Base-by-base conservation (phyloP, 2,888 invertebrate species). In the Aphodius sticticus region DNA sequence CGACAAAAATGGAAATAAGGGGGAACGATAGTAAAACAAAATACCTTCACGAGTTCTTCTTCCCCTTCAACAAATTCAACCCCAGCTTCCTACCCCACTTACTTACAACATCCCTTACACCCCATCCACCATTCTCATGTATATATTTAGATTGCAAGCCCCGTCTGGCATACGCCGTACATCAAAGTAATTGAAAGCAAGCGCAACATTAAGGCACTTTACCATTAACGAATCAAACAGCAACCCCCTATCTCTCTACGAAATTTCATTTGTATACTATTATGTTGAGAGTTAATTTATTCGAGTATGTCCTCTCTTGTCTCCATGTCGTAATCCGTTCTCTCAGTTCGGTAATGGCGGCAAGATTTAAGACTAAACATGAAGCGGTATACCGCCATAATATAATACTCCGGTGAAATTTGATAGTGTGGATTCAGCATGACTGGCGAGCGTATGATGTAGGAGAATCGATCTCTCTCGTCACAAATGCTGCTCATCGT, bases 131-230 rank as follows among this genome's bases (percentile, higher is more conserved):
- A 53, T 53, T 53, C 53, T 53, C 53, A 53, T 53, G 53, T 53
- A 53, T 53, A 53, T 53, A 53, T 53, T 53, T 53, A 53, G 53
- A 53, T 53, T 53, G 53, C 53, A 53, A 53, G 53, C 2, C 53
- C 53, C 12, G 53, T 53, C 53, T 53, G 53, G 53, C 53, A 3
- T 53, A 53, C 53, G 12, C 53, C 53, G 53, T 53, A 53, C 53
- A 53, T 53, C 53, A 53, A 53, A 53, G 53, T 53, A 53, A 53
- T 53, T 53, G 53, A 53, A 53, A 53, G 53, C 53, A 53, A 53
- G 53, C 53, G 53, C 53, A 53, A 53, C 53, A 53, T 53, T 53
- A 53, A 53, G 53, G 53, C 53, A 53, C 53, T 53, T 53, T 53
- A 12, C 53, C 53, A 53, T 53, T 53, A 53, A 53, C 53, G 53